Base-by-base conservation (phyloP, 2,797 vertebrate species). In the Betta splendens region DNA sequence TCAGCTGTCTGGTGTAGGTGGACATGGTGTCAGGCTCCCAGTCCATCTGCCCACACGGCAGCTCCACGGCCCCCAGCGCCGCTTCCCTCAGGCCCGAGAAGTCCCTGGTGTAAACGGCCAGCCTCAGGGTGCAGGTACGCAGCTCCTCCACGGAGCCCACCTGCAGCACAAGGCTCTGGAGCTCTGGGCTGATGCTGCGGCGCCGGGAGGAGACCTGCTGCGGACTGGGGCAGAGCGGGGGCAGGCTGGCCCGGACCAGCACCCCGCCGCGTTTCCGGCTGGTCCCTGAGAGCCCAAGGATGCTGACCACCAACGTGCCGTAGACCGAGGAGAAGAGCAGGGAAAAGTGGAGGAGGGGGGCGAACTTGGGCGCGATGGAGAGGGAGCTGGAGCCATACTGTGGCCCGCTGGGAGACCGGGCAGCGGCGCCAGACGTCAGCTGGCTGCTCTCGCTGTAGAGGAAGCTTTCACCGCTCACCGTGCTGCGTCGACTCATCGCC, bases 21-120 rank as follows among this genome's bases (percentile, higher is more conserved):
- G 75, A 45, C 7, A 87, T 75, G 22, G 45, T 69, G 28, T 92
- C 87, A 0, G 79, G 73, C 18, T 89, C 67, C 90, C 90, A 93
- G 7, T 92, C 85, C 31, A 89, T 53, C 18, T 89, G 83, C 0
- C 84, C 73, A 32, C 92, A 94, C 12, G 87, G 43, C 45, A 94
- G 81, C 69, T 94, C 85, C 73, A 93, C 79, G 46, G 86, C 77
- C 0, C 93, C 94, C 16, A 95, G 65, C 0, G 75, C 77, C 1
- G 87, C 80, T 64, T 94, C 92, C 40, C 90, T 83, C 1, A 94
- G 79, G 52, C 91, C 91, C 0, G 90, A 91, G 80, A 93, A 93
- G 66, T 93, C 90, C 69, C 83, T 90, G 73, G 84, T 77, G 56
- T 85, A 90, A 26, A 92, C 87, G 0, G 84, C 87, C 20, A 95